Percentiles rank a stretch among this genome's conserved stretches.
phyloP scores from a whole-genome alignment of 2,888 invertebrate genomes.

The Agrotis segetum region DNA sequence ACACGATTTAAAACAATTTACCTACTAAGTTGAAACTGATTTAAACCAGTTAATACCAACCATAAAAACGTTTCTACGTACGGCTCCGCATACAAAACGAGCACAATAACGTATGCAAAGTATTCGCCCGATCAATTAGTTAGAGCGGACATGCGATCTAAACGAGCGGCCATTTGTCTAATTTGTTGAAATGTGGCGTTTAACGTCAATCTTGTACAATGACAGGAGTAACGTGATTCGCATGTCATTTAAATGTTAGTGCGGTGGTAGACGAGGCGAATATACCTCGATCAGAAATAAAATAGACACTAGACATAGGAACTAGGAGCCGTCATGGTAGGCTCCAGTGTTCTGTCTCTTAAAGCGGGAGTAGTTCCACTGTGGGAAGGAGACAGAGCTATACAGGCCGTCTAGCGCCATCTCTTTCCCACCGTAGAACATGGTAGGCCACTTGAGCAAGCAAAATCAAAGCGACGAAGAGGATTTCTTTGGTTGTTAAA shows the following conservation, averaged over 20 bases:
- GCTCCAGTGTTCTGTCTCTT: too few species aligned
- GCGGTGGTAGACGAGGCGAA: not conserved
- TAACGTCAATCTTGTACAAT: constrained; percentile 40
- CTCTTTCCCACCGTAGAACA: too few species aligned
- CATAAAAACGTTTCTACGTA: constrained; percentile 20
- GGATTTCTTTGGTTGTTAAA: too few species aligned
- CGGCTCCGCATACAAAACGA: constrained; percentile 12
- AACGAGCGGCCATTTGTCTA: constrained; percentile 58
- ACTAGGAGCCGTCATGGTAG: too few species aligned
- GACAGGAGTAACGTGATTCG: constrained; percentile 29
- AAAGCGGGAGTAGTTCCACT: too few species aligned
- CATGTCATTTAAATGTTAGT: constrained; percentile 8
- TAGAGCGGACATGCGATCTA: constrained; percentile 28
- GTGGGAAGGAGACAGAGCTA: too few species aligned
- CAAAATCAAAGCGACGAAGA: too few species aligned
- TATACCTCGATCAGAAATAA: not conserved
- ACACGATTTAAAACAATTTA: not conserved
- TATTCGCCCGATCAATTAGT: constrained; percentile 44
- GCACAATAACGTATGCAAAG: constrained; percentile 18
- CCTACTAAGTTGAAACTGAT: not conserved
- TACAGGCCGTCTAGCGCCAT: too few species aligned
- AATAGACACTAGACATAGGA: not conserved
- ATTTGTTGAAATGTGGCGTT: constrained; percentile 54
- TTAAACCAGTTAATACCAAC: not conserved
- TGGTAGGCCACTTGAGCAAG: too few species aligned